These are phyloP conservation scores for Trogon melanurus DNA, from an alignment of 2,113 vertebrate genomes.

Conservation along the genomic window DNA sequence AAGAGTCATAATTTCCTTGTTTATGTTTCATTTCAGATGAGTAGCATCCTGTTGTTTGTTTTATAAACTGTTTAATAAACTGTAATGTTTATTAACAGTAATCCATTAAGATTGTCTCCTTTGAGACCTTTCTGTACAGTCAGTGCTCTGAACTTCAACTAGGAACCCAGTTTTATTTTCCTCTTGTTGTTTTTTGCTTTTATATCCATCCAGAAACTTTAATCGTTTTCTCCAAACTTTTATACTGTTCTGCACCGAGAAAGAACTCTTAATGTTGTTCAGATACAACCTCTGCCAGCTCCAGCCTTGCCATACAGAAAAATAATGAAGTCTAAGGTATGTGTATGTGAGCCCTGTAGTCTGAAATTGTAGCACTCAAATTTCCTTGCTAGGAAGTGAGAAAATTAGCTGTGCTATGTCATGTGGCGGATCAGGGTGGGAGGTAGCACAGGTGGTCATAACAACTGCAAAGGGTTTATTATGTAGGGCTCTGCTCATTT, in stretches of 20 bases:
- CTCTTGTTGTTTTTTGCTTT: not conserved
- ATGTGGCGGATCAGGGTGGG: not conserved
- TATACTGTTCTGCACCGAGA: not conserved
- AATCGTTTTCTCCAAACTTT: slow-evolving; percentile 21
- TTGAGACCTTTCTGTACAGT: slow-evolving; percentile 23
- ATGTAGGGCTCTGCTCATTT: slow-evolving; percentile 41
- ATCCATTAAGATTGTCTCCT: slow-evolving; percentile 42
- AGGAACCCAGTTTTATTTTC: slow-evolving; percentile 1
- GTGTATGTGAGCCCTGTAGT: not conserved
- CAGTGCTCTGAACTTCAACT: not conserved
- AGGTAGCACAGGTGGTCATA: slow-evolving; percentile 56
- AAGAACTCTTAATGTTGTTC: not conserved
- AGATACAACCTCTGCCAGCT: not conserved
- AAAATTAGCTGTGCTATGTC: slow-evolving; percentile 31
- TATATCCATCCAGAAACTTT: not conserved
- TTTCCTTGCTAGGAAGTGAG: slow-evolving; percentile 33
- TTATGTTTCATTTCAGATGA: slow-evolving; percentile 44
- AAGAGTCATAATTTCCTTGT: slow-evolving; percentile 43
- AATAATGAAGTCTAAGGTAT: slow-evolving; percentile 27
- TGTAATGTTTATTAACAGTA: slow-evolving; percentile 54
- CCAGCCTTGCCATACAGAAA: not conserved
- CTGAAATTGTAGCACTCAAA: slow-evolving; percentile 24
- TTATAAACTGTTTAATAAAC: slow-evolving; percentile 63
- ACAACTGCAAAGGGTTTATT: slow-evolving; percentile 52
- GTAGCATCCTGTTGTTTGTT: slow-evolving; percentile 55